Evolutionary conservation across 2,888 invertebrate species (phyloP), one percentile per base, ranked within the genome.

Genomic region (Sphaerophoria taeniata): DNA sequence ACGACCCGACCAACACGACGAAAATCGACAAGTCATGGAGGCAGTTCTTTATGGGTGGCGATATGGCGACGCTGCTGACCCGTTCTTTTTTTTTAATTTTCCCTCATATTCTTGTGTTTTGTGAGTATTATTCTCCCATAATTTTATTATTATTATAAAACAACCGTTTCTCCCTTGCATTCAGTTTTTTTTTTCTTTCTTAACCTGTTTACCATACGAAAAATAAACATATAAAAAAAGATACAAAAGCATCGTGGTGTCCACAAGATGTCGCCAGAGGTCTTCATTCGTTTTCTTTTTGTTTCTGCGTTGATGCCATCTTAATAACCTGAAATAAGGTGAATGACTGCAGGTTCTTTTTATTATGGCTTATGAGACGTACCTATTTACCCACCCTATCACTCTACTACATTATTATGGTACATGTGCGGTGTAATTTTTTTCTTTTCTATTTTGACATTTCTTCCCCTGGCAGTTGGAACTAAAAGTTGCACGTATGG

Each of bases 21-120:
- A 76, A 81, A 73, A 85, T 81, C 63, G 63, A 76, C 67, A 81
- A 76, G 76, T 76, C 84, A 81, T 76, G 65, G 60, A 69, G n/a
- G 80, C 72, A 75, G 76, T 76, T 81, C 81, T 81, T 81, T 53
- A 77, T 85, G 85, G 77, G 69, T 85, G 85, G 69, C 76, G 81
- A 72, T 61, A 43, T 39, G 39, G 39, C 67, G 14, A 3, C 24
- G 60, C 0, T 7, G 11, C 51, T 67, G 67, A 67, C 67, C 67
- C 53, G 53, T 67, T 39, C 12, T 53, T 39, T 3, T 51, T 39
- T 4, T 36, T 14, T n/a, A 67, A 49, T 49, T 51, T n/a, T 67
- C 9, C 11, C 39, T 45, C 12, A 51, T 51, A 24, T 49, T 75
- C 36, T 24, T 60, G 63, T 58, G 34, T 24, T 72, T n/a, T 33